phyloP scores from a whole-genome alignment of 2,888 invertebrate species.

The Troides aeacus region DNA sequence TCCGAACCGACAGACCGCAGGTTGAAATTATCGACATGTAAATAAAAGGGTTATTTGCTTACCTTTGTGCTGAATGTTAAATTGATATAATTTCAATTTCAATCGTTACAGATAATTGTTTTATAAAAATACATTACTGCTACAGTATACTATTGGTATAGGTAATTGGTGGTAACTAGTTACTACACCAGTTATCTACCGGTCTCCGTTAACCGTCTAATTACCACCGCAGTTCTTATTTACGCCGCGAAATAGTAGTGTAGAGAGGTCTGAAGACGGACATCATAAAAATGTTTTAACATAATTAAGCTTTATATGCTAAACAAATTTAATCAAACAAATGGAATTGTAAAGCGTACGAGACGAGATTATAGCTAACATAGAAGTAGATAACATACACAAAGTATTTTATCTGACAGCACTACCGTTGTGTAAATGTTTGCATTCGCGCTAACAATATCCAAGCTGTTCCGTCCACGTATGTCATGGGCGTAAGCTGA shows the following conservation, averaged over 20 bases:
- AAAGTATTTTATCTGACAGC: conserved; percentile 13
- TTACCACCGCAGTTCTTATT: no score
- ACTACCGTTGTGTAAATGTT: conserved; percentile 23
- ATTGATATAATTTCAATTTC: not conserved
- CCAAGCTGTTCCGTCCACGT: conserved; percentile 17
- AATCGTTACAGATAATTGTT: not conserved
- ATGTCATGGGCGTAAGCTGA: conserved; percentile 23
- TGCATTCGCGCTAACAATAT: conserved; percentile 26
- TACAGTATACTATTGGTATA: no score
- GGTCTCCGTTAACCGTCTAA: no score
- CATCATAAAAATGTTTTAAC: no score
- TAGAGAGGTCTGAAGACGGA: no score
- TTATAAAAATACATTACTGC: not conserved
- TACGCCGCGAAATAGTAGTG: no score
- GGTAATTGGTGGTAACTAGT: no score
- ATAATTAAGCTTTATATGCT: no score
- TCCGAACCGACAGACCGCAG: conserved; percentile 11
- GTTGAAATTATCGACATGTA: conserved; percentile 17
- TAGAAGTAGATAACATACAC: conserved; percentile 14
- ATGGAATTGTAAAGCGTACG: not conserved
- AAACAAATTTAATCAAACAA: not conserved
- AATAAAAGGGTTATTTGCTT: conserved; percentile 17
- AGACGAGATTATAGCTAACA: conserved; percentile 2
- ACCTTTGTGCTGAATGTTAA: conserved; percentile 1
- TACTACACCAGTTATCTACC: no score